These are phyloP conservation scores for Bos indicus DNA, from an alignment of 2,113 vertebrate species.

Conservation along the genomic window DNA sequence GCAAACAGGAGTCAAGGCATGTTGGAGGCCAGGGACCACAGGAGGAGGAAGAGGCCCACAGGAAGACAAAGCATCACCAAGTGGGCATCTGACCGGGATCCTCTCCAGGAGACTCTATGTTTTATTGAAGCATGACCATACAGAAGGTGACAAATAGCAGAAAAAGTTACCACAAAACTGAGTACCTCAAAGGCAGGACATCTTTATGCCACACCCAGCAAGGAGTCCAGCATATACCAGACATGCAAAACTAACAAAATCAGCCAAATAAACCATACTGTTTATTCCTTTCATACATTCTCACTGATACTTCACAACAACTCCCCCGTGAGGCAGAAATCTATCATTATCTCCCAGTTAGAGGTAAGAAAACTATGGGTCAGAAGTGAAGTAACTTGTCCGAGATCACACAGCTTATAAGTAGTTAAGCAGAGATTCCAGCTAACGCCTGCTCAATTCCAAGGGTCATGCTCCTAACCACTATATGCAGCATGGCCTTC, in stretches of 20 bases:
- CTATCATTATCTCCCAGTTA: background rate
- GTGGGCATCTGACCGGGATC: background rate
- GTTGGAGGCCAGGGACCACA: background rate
- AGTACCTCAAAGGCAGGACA: background rate
- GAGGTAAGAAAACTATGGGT: background rate
- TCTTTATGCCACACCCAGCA: background rate
- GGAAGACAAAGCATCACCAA: background rate
- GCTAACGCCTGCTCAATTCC: background rate
- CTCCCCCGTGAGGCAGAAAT: background rate
- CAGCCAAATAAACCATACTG: background rate
- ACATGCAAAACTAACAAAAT: background rate
- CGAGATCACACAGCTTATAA: background rate
- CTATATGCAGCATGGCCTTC: background rate
- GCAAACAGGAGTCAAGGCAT: background rate
- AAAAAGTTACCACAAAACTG: background rate
- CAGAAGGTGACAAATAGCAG: background rate
- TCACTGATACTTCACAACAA: background rate
- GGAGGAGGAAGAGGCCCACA: rapidly evolving
- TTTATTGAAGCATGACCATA: background rate
- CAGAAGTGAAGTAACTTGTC: constrained; percentile 5
- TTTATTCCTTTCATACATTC: background rate
- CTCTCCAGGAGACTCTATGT: background rate
- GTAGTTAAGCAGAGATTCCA: background rate
- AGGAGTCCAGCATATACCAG: background rate
- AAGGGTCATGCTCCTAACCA: background rate